Evolutionary conservation across 2,888 invertebrate genomes (phyloP), one percentile per base, ranked within the genome.

Genomic region (Megaustenia siamemsis): DNA sequence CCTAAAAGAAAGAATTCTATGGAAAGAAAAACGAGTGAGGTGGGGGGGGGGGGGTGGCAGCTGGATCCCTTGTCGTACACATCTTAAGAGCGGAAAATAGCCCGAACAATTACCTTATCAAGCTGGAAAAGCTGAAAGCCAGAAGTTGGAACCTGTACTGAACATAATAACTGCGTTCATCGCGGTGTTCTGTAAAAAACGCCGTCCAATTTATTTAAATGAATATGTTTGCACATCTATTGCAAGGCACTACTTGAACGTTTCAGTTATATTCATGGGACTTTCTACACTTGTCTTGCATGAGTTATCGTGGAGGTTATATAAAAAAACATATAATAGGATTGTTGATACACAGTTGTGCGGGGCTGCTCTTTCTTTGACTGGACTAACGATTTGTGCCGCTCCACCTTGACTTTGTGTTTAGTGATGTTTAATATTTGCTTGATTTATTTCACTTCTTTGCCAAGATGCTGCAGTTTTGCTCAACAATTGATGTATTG

Each of bases 61-160:
- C 78, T 63, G 60, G 63, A 43, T 53, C 1, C 63, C 60, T 56
- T 43, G 60, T 43, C 60, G 28, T 43, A 40, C 56, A n/a, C 38
- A 24, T 35, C 28, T 53, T n/a, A 28, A 38, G 53, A n/a, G 38
- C 40, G 77, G 60, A 77, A 77, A 76, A 53, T 76, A 56, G 18
- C 49, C 35, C n/a, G 35, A 56, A 76, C 76, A 76, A 77, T 77
- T 77, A 77, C 38, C 60, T 56, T 56, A 8, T 38, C 77, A 56
- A 38, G 56, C 38, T 38, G 56, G 21, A 32, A 71, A 45, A 73
- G 12, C 45, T 49, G 45, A 73, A 49, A 21, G 73, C 32, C 21
- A n/a, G 28, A 12, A 28, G 24, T 73, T 45, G 45, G 49, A 73
- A 49, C 49, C 73, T 45, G 73, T 45, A 28, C 49, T 45, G 2